Percentiles rank a stretch among this genome's conserved stretches.
These are phyloP conservation scores for Caenorhabditis sinica DNA, from an alignment of 2,888 invertebrate genomes.

Conservation along the genomic window DNA sequence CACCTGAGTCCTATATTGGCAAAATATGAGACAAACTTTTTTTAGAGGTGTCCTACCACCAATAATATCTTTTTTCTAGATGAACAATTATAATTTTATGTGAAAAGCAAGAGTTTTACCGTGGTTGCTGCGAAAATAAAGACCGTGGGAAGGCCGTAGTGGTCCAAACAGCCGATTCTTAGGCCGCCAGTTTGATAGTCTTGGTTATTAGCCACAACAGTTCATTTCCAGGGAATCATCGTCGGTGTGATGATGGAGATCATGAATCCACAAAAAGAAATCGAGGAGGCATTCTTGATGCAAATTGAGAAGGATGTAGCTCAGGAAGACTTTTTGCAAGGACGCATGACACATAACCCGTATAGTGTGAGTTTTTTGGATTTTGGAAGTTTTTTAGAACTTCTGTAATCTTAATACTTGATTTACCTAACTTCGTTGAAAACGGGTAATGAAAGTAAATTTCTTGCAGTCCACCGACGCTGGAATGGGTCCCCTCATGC, in stretches of 20 bases:
- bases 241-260: constrained; percentile 85
- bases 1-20: no score
- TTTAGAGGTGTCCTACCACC: no score
- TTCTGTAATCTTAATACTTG: no score
- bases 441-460: background rate
- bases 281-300: constrained; percentile 96
- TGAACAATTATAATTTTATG: no score
- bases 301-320: constrained; percentile 98
- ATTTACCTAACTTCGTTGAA: background rate
- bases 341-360: constrained; percentile 94
- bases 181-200: no score
- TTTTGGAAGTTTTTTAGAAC: constrained; percentile 1
- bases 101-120: no score
- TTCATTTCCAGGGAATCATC: constrained; percentile 63
- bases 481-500: constrained; percentile 96
- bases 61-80: no score
- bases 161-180: no score
- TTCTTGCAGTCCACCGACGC: constrained; percentile 88
- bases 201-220: no score
- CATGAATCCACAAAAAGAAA: constrained; percentile 94
- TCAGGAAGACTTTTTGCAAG: constrained; percentile 97
- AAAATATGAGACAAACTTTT: no score
- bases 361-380: constrained; percentile 87
- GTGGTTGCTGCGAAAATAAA: no score
- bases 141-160: no score